Conservation (phyloP, 2,113 vertebrate species). For the Pongo pygmaeus region DNA sequence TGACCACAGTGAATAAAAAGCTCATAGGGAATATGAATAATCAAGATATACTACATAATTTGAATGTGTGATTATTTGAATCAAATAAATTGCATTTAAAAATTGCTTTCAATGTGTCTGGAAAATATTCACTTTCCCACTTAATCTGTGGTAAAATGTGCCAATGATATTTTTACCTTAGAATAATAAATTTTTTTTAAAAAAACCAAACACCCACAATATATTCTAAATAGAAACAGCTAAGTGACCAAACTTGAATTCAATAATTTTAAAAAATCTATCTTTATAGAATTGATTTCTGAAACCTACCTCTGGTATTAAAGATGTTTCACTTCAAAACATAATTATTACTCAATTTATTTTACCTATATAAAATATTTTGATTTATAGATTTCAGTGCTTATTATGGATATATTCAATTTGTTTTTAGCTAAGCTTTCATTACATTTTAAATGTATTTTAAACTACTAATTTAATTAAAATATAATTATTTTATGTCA, state of each 20-base stretch:
- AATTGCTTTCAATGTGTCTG: background rate
- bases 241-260: background rate
- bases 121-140: background rate
- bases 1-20: background rate
- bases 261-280: background rate
- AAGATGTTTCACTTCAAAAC: background rate
- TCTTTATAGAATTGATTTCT: background rate
- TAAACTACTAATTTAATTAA: background rate
- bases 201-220: background rate
- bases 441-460: background rate
- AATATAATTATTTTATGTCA: background rate
- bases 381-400: background rate
- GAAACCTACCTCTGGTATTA: constrained; percentile 18
- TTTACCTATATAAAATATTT: constrained; percentile 54
- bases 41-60: background rate
- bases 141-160: background rate
- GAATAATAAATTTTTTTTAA: background rate
- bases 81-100: background rate
- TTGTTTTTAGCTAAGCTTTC: constrained; percentile 43
- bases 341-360: background rate
- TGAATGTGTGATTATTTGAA: background rate
- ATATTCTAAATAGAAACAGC: background rate
- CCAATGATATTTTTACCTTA: background rate
- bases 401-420: constrained; percentile 29
- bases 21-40: background rate